Evolutionary conservation across 2,888 invertebrate species (phyloP).

Genomic region (Rugalucina vietnamica): DNA sequence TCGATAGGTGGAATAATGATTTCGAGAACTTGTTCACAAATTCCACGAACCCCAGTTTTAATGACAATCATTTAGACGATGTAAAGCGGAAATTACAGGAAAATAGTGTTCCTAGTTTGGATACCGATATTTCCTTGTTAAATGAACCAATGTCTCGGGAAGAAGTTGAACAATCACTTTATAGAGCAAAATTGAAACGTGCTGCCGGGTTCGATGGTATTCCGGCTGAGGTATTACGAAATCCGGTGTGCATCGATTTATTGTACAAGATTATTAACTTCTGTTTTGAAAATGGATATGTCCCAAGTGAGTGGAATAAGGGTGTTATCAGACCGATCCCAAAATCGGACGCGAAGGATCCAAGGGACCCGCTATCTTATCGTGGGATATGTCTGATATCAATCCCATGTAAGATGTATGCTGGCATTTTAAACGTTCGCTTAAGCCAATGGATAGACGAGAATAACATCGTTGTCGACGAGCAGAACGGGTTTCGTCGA

Average conservation of each 20-base stretch:
- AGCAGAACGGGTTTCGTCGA: not conserved
- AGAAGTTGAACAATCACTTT: constrained; percentile 8
- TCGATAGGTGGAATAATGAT: not conserved
- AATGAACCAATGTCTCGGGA: not conserved
- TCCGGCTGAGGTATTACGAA: constrained; percentile 12
- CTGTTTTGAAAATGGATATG: not conserved
- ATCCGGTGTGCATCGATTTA: not conserved
- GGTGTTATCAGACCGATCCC: not conserved
- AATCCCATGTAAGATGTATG: too few species aligned
- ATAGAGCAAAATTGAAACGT: constrained; percentile 9
- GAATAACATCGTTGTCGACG: not conserved
- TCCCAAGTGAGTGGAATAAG: not conserved
- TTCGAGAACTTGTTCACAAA: not conserved
- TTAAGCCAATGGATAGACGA: too few species aligned
- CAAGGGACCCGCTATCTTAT: too few species aligned
- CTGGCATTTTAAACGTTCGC: too few species aligned
- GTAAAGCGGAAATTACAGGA: not conserved
- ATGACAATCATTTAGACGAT: not conserved
- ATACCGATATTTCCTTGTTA: not conserved
- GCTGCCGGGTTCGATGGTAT: constrained; percentile 29
- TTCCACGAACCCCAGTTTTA: not conserved
- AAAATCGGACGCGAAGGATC: too few species aligned
- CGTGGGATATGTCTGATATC: too few species aligned
- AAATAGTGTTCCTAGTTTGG: not conserved
- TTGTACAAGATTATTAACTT: not conserved